Conservation (phyloP, 2,888 invertebrate genomes). For the Caenorhabditis sp. region DNA sequence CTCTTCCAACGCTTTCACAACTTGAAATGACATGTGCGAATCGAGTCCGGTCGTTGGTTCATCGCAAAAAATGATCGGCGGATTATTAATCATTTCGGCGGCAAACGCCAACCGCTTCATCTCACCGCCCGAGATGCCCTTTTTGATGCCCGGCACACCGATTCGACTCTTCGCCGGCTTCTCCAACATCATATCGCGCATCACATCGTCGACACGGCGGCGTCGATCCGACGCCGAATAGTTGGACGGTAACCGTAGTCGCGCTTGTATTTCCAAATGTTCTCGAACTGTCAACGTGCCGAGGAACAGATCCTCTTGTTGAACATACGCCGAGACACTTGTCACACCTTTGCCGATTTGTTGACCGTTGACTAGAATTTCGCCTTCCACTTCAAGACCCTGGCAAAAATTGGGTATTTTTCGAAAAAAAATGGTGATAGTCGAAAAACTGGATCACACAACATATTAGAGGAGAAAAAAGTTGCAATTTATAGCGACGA, state of each 20-base stretch:
- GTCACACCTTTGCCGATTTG: slow-evolving; percentile 43
- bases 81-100: slow-evolving; percentile 90
- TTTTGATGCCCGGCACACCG: slow-evolving; percentile 80
- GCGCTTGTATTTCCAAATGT: slow-evolving; percentile 74
- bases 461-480: no score
- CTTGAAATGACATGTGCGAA: slow-evolving; percentile 77
- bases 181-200: slow-evolving; percentile 82
- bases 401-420: neutral
- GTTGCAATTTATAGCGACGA: no score
- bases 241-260: slow-evolving; percentile 80
- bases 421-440: no score
- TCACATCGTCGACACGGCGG: slow-evolving; percentile 80
- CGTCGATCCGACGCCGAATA: slow-evolving; percentile 78
- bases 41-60: slow-evolving; percentile 93
- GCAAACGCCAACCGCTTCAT: slow-evolving; percentile 93
- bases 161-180: slow-evolving; percentile 90
- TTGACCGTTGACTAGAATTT: slow-evolving; percentile 54
- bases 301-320: slow-evolving; percentile 64
- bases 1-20: slow-evolving; percentile 41
- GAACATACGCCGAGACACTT: slow-evolving; percentile 72
- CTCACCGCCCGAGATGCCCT: slow-evolving; percentile 81
- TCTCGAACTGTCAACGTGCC: slow-evolving; percentile 57
- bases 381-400: slow-evolving; percentile 53
- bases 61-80: slow-evolving; percentile 91
- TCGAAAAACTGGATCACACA: no score